These are phyloP conservation scores for Noctuana brunneofusca DNA, from an alignment of 2,888 invertebrate species.

Conservation along the genomic window DNA sequence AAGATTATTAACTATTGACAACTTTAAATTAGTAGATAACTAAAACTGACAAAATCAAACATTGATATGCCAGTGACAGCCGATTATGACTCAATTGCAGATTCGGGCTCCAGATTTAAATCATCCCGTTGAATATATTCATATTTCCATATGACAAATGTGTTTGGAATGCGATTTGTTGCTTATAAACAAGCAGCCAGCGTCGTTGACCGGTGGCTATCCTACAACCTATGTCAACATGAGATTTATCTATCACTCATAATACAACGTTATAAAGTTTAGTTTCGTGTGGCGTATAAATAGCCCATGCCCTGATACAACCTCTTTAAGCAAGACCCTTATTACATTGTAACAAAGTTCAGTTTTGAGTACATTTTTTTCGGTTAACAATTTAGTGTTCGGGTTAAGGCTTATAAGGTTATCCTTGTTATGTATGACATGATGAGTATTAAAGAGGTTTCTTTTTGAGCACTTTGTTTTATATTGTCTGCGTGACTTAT, in stretches of 20 bases:
- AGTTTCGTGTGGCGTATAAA: conserved; percentile 35
- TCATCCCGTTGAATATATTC: no score
- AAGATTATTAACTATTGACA: no score
- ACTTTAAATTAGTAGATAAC: no score
- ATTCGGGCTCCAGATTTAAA: no score
- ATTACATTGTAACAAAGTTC: not conserved
- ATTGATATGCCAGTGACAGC: no score
- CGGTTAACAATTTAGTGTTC: not conserved
- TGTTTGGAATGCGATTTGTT: conserved; percentile 45
- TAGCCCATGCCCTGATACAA: not conserved
- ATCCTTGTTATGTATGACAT: no score
- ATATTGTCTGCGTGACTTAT: not conserved
- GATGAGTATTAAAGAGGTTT: no score
- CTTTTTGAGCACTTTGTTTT: not conserved
- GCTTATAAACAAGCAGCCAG: conserved; percentile 42
- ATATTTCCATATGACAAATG: conserved; percentile 48
- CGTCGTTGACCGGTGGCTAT: conserved; percentile 49
- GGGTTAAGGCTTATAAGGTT: no score
- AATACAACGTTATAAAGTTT: conserved; percentile 34
- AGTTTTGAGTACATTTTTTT: not conserved
- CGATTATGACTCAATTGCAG: no score
- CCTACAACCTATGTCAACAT: conserved; percentile 36
- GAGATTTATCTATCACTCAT: conserved; percentile 8
- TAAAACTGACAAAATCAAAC: no score
- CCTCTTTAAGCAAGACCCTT: not conserved